Base-by-base conservation (phyloP, 1,140 invertebrate genomes). In the Caenorhabditis briggsae region DNA sequence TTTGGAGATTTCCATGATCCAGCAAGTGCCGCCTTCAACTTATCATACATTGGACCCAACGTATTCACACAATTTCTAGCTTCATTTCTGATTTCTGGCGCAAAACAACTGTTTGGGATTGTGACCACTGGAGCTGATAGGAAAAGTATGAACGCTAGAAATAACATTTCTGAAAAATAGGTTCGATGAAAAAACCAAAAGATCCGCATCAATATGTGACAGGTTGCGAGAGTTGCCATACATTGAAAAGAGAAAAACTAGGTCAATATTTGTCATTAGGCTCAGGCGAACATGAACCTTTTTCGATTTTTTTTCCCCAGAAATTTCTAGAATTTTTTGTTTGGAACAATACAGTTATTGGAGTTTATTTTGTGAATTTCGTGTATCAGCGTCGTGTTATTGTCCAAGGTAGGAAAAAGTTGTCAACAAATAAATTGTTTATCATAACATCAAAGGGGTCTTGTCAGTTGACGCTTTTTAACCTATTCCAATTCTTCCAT, bases 231-330 rank as follows among this genome's bases (percentile, higher is more conserved):
- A n/a, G 25, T 25, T 33, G 59, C 20, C 16, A 58, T 12, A 58
- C 6, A 18, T 3, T 5, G 56, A 58, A 20, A 58, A 20, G n/a
- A 58, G 50, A 53, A 64, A 64, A 70, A 70, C 64, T 70, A 5
- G 64, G 18, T 46, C 33, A 70, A 70, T 70, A 70, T 70, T 70
- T 70, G 64, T 70, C 41, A 25, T 43, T 12, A 70, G 64, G 64
- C 64, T 70, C 64, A 70, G 64, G 64, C 64, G 64, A 70, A 70
- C 64, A 70, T 70, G 64, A 70, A 70, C 64, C 43, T 46, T 70
- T 70, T 18, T 70, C 64, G 64, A 70, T 70, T 70, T 23, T 25
- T 61, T 14, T 61, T 11, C 11, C 16, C 50, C 2, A 53, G 11
- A 53, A 53, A 14, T 53, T 53, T 53, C 50, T 14, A 53, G 11